A percentile compares a stretch with the other conserved stretches of the same genome.
phyloP scores from a whole-genome alignment of 2,888 invertebrate species.

The Eilema caniola region DNA sequence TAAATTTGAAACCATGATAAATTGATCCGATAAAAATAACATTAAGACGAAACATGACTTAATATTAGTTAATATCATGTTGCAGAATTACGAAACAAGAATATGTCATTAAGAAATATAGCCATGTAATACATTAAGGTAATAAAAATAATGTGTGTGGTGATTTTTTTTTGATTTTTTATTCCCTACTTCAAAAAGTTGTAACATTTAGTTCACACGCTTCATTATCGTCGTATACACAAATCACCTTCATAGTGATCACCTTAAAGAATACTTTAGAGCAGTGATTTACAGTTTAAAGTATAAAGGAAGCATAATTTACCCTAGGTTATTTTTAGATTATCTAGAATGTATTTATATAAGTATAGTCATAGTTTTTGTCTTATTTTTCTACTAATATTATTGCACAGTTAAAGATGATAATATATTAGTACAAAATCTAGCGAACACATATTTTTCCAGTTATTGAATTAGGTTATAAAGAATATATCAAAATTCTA shows the following conservation, averaged over 20 bases:
- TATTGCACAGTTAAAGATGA: too few relatives aligned
- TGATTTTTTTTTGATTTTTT: slow-evolving; percentile 56
- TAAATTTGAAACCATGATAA: slow-evolving; percentile 26
- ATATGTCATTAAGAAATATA: slow-evolving; percentile 55
- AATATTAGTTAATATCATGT: slow-evolving; percentile 19
- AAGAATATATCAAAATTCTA: neutral
- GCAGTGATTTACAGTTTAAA: neutral
- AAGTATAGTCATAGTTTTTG: too few relatives aligned
- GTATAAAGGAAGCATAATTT: neutral
- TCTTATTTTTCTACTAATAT: neutral
- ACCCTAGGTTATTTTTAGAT: neutral
- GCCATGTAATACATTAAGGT: slow-evolving; percentile 53
- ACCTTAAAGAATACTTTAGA: neutral
- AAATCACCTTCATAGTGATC: slow-evolving; percentile 9
- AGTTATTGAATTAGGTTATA: neutral
- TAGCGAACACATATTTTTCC: neutral
- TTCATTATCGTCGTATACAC: slow-evolving; percentile 19
- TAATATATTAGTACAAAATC: neutral
- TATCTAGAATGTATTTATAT: neutral
- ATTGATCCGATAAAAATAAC: slow-evolving; percentile 22
- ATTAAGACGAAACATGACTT: slow-evolving; percentile 23
- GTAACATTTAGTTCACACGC: slow-evolving; percentile 31
- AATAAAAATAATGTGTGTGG: slow-evolving; percentile 55
- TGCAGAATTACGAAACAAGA: slow-evolving; percentile 42
- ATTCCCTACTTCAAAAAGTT: slow-evolving; percentile 29